A percentile compares a stretch with the other conserved stretches of the same genome.
Evolutionary conservation across 2,797 vertebrate genomes (phyloP).

Genomic region (Neosalanx taihuensis): DNA sequence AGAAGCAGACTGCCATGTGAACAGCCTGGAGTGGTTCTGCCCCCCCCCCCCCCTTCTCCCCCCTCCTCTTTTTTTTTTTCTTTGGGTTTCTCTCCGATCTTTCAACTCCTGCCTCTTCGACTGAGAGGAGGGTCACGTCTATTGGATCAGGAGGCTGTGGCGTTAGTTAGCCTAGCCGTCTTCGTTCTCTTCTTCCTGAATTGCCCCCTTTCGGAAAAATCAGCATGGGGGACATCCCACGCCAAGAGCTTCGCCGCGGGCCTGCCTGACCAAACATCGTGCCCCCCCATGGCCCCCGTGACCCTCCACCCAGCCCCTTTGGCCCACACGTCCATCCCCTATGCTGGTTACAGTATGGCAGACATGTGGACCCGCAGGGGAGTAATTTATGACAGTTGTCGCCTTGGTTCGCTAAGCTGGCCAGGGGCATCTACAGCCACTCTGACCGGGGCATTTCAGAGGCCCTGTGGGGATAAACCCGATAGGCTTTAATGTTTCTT

Average conservation of each 20-base stretch:
- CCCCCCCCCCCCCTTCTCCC: slow-evolving; percentile 34
- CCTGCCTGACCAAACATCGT: not conserved
- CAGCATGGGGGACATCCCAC: not conserved
- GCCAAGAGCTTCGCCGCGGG: slow-evolving; percentile 7
- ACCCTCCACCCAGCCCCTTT: slow-evolving; percentile 17
- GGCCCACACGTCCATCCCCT: slow-evolving; percentile 22
- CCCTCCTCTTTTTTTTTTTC: slow-evolving; percentile 13
- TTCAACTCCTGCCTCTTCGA: slow-evolving; percentile 38
- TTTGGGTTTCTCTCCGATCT: slow-evolving; percentile 43
- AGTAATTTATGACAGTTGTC: slow-evolving; percentile 77
- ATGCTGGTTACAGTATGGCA: slow-evolving; percentile 52
- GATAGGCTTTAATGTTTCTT: slow-evolving; percentile 71
- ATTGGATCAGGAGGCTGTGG: not conserved
- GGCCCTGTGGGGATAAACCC: slow-evolving; percentile 65
- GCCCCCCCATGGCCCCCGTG: slow-evolving; percentile 11
- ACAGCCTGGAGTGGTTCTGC: slow-evolving; percentile 59
- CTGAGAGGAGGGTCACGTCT: slow-evolving; percentile 21
- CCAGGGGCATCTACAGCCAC: slow-evolving; percentile 59
- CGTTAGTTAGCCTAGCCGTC: not conserved
- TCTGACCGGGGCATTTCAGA: slow-evolving; percentile 62
- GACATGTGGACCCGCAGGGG: slow-evolving; percentile 65
- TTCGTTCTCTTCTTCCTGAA: not conserved
- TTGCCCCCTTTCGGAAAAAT: not conserved
- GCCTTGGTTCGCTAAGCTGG: slow-evolving; percentile 70
- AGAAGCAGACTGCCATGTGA: slow-evolving; percentile 66